These are phyloP conservation scores for Cerastis rubricosa DNA, from an alignment of 2,888 invertebrate species.

Conservation along the genomic window DNA sequence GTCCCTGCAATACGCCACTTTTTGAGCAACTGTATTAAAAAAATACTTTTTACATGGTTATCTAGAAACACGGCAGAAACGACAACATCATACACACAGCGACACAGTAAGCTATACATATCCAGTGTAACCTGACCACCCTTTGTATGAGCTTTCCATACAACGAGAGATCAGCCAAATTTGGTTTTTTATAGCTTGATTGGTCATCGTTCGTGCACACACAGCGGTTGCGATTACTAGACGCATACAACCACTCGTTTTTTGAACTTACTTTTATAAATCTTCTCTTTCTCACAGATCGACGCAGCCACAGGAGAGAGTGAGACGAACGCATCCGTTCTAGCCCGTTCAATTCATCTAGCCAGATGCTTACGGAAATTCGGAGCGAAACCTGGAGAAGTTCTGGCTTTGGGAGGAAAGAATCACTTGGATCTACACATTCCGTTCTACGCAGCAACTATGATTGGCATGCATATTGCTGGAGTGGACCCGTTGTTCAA, in stretches of 20 bases:
- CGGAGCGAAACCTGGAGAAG: slow-evolving; percentile 79
- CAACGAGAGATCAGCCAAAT: too few relatives aligned
- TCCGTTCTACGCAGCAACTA: slow-evolving; percentile 80
- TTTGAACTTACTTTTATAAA: background rate
- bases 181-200: too few relatives aligned
- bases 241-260: background rate
- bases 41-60: too few relatives aligned
- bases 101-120: too few relatives aligned
- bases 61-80: too few relatives aligned
- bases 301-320: slow-evolving; percentile 81
- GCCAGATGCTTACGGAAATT: slow-evolving; percentile 75
- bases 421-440: slow-evolving; percentile 83
- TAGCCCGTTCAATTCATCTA: slow-evolving; percentile 75
- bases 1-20: too few relatives aligned
- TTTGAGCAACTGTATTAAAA: too few relatives aligned
- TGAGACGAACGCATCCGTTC: slow-evolving; percentile 78
- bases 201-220: too few relatives aligned
- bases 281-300: slow-evolving; percentile 73
- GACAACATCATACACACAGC: too few relatives aligned
- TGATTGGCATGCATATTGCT: slow-evolving; percentile 79
- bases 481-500: slow-evolving; percentile 82
- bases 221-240: too few relatives aligned
- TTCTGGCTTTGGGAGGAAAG: slow-evolving; percentile 78
- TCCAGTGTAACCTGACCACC: too few relatives aligned
- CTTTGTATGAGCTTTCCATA: too few relatives aligned